Evolutionary conservation across 2,888 invertebrate genomes (phyloP).

Genomic region (Notocelia uddmanniana): DNA sequence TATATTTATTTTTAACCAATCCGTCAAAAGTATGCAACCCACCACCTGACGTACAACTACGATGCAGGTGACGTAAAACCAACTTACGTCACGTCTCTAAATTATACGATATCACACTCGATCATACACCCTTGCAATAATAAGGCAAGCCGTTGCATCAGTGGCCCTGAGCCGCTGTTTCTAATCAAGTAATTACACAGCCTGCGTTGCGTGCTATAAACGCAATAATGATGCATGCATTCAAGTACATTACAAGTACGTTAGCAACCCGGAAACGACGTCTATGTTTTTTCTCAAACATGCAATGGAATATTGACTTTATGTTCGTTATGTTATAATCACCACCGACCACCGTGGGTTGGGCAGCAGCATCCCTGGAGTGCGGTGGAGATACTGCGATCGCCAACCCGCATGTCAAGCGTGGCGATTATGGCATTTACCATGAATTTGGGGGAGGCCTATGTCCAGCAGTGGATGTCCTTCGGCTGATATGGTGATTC

Average conservation of each 20-base stretch:
- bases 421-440: too few relatives aligned
- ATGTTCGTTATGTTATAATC: too few relatives aligned
- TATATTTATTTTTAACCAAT: too few relatives aligned
- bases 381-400: too few relatives aligned
- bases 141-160: slow-evolving; percentile 2
- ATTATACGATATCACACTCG: neutral
- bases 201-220: slow-evolving; percentile 17
- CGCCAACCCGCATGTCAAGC: too few relatives aligned
- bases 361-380: too few relatives aligned
- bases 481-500: too few relatives aligned
- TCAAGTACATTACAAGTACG: neutral
- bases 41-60: neutral
- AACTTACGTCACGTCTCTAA: neutral
- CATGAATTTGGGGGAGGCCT: too few relatives aligned
- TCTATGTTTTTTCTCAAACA: neutral
- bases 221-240: slow-evolving; percentile 17
- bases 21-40: neutral
- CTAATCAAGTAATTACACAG: slow-evolving; percentile 8
- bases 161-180: slow-evolving; percentile 23
- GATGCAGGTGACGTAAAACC: neutral
- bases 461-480: too few relatives aligned
- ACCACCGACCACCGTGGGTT: too few relatives aligned
- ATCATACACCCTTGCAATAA: slow-evolving; percentile 1
- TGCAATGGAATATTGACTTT: too few relatives aligned
- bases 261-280: neutral